Conservation (phyloP, 2,113 vertebrate species). For the Oostethus manadensis region DNA sequence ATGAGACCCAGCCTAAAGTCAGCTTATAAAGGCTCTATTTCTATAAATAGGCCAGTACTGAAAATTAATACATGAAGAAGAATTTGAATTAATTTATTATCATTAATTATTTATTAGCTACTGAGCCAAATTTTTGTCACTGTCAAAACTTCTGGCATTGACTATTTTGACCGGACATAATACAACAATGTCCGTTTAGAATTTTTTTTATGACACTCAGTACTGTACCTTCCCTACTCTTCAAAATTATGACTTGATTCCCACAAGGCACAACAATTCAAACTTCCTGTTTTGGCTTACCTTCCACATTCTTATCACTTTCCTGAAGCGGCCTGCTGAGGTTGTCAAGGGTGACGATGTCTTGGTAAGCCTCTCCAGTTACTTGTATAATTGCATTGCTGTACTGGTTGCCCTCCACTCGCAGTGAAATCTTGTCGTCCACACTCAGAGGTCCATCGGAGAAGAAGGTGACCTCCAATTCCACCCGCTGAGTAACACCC, state of each 20-base stretch:
- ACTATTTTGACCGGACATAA: too few relatives aligned
- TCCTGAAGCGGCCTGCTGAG: slow-evolving; percentile 51
- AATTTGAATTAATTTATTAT: too few relatives aligned
- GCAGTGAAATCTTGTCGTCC: slow-evolving; percentile 66
- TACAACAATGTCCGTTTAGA: neutral
- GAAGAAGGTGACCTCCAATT: slow-evolving; percentile 77
- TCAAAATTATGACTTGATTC: neutral
- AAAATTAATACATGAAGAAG: too few relatives aligned
- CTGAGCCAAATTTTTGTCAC: too few relatives aligned
- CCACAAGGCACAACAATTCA: slow-evolving; percentile 6
- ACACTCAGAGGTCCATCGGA: slow-evolving; percentile 57
- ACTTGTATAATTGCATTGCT: slow-evolving; percentile 71
- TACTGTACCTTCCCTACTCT: neutral
- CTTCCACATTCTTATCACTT: slow-evolving; percentile 19
- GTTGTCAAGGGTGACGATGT: slow-evolving; percentile 79
- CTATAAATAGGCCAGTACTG: too few relatives aligned
- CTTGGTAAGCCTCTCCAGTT: slow-evolving; percentile 76
- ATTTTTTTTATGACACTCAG: neutral
- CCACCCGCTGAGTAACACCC: slow-evolving; percentile 51
- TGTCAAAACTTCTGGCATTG: too few relatives aligned
- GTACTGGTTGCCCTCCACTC: slow-evolving; percentile 73
- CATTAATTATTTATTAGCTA: too few relatives aligned
- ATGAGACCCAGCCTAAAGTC: too few relatives aligned
- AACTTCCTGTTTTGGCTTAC: slow-evolving; percentile 8
- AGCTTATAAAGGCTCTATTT: too few relatives aligned